These are phyloP conservation scores for Nibea albiflora DNA, from an alignment of 2,113 vertebrate species.

Conservation along the genomic window DNA sequence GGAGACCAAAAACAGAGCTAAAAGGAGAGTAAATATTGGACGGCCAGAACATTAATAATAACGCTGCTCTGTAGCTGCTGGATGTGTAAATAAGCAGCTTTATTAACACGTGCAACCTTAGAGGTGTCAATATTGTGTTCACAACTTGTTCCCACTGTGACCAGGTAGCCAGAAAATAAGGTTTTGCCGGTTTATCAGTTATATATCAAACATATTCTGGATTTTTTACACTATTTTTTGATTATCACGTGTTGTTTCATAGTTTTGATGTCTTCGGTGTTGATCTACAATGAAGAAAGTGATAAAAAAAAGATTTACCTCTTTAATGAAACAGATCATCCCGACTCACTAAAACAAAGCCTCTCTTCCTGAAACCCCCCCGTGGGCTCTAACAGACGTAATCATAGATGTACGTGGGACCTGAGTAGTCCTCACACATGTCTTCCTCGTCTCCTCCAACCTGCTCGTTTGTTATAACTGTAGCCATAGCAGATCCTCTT, in stretches of 20 bases:
- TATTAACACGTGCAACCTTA: too few species aligned
- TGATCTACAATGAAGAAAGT: too few species aligned
- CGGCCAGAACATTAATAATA: not conserved
- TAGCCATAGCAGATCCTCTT: conserved; percentile 56
- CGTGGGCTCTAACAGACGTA: conserved; percentile 33
- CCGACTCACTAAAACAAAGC: not conserved
- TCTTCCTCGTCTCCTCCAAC: conserved; percentile 74
- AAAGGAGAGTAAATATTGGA: not conserved
- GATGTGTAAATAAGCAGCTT: not conserved
- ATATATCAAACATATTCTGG: too few species aligned
- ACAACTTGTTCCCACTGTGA: not conserved
- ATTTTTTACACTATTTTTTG: too few species aligned
- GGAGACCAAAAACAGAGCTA: conserved; percentile 1
- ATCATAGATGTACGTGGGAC: conserved; percentile 48
- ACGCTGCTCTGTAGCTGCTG: not conserved
- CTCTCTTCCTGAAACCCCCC: conserved; percentile 34
- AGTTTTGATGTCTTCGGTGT: too few species aligned
- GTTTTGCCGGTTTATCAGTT: not conserved
- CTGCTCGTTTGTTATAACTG: conserved; percentile 54
- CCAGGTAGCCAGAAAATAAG: not conserved
- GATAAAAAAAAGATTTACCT: not conserved
- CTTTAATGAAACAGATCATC: not conserved
- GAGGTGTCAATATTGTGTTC: too few species aligned
- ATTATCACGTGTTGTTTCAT: too few species aligned
- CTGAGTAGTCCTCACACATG: conserved; percentile 52